Evolutionary conservation across 2,888 invertebrate species (phyloP).

Genomic region (Lissocephala sabroskyi): DNA sequence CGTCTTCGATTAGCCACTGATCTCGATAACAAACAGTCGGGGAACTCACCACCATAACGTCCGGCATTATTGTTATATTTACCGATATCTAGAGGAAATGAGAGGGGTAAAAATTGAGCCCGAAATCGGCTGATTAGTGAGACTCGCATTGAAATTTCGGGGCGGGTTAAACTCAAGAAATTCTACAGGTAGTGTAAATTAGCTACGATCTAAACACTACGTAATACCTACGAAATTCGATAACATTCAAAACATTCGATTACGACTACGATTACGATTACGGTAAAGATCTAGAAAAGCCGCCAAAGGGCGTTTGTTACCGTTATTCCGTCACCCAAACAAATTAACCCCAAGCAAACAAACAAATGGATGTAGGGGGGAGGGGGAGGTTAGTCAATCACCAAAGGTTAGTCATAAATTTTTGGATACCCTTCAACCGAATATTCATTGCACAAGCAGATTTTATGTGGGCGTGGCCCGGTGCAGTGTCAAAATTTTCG

Average conservation of each 20-base stretch:
- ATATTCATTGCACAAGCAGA: conserved; percentile 46
- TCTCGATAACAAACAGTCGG: too few species aligned
- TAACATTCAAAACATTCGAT: too few species aligned
- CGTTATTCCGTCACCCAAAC: conserved; percentile 13
- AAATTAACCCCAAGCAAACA: conserved; percentile 25
- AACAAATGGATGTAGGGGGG: conserved; percentile 2
- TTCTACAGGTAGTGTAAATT: conserved; percentile 18
- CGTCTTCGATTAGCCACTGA: neutral
- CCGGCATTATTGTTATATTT: conserved; percentile 50
- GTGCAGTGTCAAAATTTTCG: conserved; percentile 39
- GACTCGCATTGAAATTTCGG: conserved; percentile 8
- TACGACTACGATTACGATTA: too few species aligned
- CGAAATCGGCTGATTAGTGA: conserved; percentile 41
- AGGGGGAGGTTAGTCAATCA: neutral
- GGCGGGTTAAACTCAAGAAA: neutral
- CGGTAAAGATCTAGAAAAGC: conserved; percentile 4
- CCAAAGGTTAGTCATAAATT: too few species aligned
- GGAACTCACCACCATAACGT: conserved; percentile 59
- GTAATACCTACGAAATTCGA: conserved; percentile 6
- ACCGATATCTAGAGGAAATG: conserved; percentile 48
- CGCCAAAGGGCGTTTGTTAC: too few species aligned
- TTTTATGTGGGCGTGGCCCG: conserved; percentile 30
- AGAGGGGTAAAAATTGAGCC: conserved; percentile 33
- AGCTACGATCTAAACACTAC: conserved; percentile 32
- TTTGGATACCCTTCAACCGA: too few species aligned